These are phyloP conservation scores for Urocitellus parryii DNA, from an alignment of 2,113 vertebrate species.

Conservation along the genomic window DNA sequence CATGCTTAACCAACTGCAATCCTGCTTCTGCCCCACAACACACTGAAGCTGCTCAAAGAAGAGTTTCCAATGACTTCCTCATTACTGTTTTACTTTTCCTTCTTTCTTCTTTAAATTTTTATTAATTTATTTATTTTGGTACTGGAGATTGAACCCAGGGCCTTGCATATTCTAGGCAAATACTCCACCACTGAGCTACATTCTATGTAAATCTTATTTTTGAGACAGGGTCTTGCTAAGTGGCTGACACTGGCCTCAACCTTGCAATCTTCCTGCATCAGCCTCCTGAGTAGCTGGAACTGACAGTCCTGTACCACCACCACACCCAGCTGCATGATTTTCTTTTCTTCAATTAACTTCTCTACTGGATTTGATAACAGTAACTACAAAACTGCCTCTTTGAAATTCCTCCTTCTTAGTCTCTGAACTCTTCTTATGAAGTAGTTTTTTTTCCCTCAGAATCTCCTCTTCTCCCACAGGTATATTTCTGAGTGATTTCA, in stretches of 20 bases:
- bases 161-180: no score
- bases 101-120: not conserved
- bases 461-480: not conserved
- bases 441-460: not conserved
- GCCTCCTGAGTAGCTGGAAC: no score
- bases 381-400: conserved; percentile 1
- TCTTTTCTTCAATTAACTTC: conserved; percentile 31
- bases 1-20: not conserved
- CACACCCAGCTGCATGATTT: not conserved
- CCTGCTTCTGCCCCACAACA: not conserved
- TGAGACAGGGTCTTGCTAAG: no score
- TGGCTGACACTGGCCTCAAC: no score
- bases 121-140: no score
- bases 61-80: conserved; percentile 9
- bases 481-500: not conserved
- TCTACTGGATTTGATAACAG: not conserved
- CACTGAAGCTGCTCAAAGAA: not conserved
- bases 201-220: no score
- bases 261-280: no score
- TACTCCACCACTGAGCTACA: no score
- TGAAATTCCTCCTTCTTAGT: conserved; percentile 35
- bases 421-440: conserved; percentile 33
- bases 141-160: no score
- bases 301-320: no score
- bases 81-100: not conserved